Base-by-base conservation (phyloP, 1,140 invertebrate species). In the Euwallacea fornicatus region DNA sequence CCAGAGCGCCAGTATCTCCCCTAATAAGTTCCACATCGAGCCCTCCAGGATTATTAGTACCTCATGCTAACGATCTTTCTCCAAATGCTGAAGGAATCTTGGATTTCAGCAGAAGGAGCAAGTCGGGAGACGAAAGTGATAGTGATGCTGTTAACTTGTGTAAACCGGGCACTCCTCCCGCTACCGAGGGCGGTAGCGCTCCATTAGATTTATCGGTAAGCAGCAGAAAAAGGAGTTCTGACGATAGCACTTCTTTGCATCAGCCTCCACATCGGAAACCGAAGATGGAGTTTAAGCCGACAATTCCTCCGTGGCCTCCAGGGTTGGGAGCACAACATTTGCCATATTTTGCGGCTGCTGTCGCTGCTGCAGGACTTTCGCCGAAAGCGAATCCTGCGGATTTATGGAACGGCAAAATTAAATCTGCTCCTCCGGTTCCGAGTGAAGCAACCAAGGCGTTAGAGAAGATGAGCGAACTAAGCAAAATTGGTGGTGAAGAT, bases 381-480 rank as follows among this genome's bases (percentile, higher is more conserved):
- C 90, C 91, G 0, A 90, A 91, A 74, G 87, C 85, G 42, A 80
- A 80, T 56, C 80, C 84, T 65, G 81, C 83, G 66, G 84, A 85
- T 47, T 85, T 93, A 41, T 93, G 92, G 92, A 93, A 93, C 78
- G 91, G 91, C 43, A 93, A 93, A 82, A 83, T 89, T 72, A 92
- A 93, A 77, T 85, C 91, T 71, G 84, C 85, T 2, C 80, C 81
- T 44, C 85, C 87, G 2, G 87, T 87, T 54, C 90, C 88, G 10
- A 91, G 85, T 78, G 93, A 93, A 80, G 92, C 93, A 0, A 91
- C 90, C 9, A 94, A 94, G 80, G 93, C 94, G 33, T 80, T 96
- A 53, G 94, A 96, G 79, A 94, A 95, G 79, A 95, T 96, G 93
- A 93, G 91, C 75, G 93, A 96, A 77, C 83, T 96, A 66, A 95